Conservation (phyloP, 2,797 vertebrate genomes). For the Pseudomugil tenellus region DNA sequence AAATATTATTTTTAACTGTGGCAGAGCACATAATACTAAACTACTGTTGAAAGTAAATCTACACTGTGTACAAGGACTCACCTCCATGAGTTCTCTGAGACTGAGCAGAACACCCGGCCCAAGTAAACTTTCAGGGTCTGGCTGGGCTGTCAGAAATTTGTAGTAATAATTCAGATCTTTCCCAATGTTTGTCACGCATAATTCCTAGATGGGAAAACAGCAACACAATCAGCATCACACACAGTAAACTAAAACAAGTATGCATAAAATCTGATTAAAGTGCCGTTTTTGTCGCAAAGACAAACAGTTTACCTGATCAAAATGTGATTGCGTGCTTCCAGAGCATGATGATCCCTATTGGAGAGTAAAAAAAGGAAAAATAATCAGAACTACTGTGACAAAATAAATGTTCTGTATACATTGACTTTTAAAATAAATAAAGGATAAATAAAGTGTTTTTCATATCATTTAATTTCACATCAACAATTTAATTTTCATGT, state of each 20-base stretch:
- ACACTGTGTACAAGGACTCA: slow-evolving; percentile 32
- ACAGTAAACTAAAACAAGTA: background rate
- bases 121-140: slow-evolving; percentile 38
- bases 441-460: no score
- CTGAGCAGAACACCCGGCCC: slow-evolving; percentile 44
- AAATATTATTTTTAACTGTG: background rate
- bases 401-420: background rate
- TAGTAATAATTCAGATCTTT: slow-evolving; percentile 75
- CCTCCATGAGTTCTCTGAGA: slow-evolving; percentile 73
- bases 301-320: slow-evolving; percentile 66
- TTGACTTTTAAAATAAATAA: background rate
- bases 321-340: slow-evolving; percentile 28
- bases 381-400: background rate
- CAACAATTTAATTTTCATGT: background rate
- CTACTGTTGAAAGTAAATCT: background rate
- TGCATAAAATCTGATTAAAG: background rate
- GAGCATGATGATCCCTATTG: slow-evolving; percentile 65
- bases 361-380: background rate
- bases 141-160: slow-evolving; percentile 51
- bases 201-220: slow-evolving; percentile 53
- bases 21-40: background rate
- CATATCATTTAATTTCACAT: no score
- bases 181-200: slow-evolving; percentile 69
- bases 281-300: background rate
- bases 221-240: background rate